Conservation (phyloP, 2,888 invertebrate species). For the Leptopilina myrica region DNA sequence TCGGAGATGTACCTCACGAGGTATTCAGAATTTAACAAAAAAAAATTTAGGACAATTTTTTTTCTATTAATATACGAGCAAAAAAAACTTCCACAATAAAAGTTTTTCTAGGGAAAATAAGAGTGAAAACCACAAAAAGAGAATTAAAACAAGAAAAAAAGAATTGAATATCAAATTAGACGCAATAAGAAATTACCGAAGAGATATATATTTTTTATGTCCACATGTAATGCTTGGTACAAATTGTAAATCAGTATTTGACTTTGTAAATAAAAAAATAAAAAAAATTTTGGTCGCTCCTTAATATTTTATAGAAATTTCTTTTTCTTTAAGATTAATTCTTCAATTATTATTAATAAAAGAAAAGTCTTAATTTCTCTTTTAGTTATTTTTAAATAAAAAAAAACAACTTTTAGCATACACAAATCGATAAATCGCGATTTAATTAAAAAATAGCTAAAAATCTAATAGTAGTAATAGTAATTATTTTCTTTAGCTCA, state of each 20-base stretch:
- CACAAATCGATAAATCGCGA: neutral
- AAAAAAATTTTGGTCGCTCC: too few relatives aligned
- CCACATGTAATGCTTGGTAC: slow-evolving; percentile 2
- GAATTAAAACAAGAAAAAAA: neutral
- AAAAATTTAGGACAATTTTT: neutral
- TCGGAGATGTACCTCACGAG: slow-evolving; percentile 76
- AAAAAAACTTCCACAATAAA: too few relatives aligned
- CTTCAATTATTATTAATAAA: neutral
- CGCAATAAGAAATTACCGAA: slow-evolving; percentile 4
- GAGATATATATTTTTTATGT: neutral
- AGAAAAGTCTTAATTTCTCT: slow-evolving; percentile 26
- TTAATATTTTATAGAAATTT: too few relatives aligned
- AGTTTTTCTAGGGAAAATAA: too few relatives aligned
- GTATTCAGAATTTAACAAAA: slow-evolving; percentile 57
- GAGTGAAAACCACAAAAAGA: too few relatives aligned
- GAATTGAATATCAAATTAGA: slow-evolving; percentile 4
- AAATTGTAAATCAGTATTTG: slow-evolving; percentile 31
- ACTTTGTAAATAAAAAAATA: neutral
- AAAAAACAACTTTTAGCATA: neutral
- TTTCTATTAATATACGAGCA: neutral
- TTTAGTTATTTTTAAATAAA: slow-evolving; percentile 3
- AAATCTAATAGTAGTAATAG: slow-evolving; percentile 2
- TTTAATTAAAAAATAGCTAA: slow-evolving; percentile 6
- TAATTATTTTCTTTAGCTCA: slow-evolving; percentile 27
- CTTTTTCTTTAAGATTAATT: too few relatives aligned